phyloP scores from a whole-genome alignment of 2,113 vertebrate species.

The Lynx canadensis region DNA sequence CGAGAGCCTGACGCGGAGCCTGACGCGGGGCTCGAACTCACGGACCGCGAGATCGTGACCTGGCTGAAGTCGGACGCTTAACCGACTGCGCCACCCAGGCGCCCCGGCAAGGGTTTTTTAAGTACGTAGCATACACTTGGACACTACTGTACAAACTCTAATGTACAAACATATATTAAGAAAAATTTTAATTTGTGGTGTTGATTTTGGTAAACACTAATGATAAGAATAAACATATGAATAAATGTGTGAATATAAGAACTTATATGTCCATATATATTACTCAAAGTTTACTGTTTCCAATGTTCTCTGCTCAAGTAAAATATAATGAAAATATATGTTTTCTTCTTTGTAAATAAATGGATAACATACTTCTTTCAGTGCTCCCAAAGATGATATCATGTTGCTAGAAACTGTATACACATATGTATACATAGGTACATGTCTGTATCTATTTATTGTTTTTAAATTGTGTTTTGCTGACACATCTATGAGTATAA shows the following conservation, averaged over 20 bases:
- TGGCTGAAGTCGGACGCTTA: too few species aligned
- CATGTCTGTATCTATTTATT: neutral
- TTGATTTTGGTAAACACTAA: neutral
- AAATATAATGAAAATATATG: neutral
- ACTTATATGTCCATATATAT: neutral
- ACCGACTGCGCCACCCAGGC: too few species aligned
- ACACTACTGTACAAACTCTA: neutral
- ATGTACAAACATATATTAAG: neutral
- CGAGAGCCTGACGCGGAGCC: too few species aligned
- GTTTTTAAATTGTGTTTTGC: neutral
- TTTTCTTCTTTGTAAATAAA: constrained; percentile 8
- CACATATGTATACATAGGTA: neutral
- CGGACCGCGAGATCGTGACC: too few species aligned
- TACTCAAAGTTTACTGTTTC: neutral
- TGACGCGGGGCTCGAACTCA: too few species aligned
- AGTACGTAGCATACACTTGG: neutral
- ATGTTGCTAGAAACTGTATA: neutral
- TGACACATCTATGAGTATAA: neutral
- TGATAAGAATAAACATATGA: neutral
- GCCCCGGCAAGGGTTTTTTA: neutral
- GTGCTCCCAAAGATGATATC: neutral
- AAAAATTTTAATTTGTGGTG: neutral
- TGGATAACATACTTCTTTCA: neutral
- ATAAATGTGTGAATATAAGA: neutral
- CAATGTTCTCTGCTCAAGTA: neutral